Evolutionary conservation across 2,888 invertebrate species (phyloP).

Genomic region (Argynnis bischoffii): DNA sequence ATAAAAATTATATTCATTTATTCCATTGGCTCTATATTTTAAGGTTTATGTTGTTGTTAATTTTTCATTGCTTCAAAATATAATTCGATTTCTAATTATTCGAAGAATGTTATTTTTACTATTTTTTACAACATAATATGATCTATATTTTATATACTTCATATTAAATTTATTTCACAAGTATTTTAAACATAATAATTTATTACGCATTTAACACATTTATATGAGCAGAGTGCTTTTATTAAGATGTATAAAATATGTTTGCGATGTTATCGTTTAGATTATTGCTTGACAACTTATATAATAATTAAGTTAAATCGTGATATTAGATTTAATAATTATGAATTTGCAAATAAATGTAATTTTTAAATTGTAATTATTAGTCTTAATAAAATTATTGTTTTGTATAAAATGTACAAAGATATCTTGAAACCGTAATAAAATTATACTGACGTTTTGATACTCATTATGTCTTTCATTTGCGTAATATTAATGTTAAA

Average conservation of each 20-base stretch:
- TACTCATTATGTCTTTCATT: constrained; percentile 73
- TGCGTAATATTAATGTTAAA: constrained; percentile 38
- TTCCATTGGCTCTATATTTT: constrained; percentile 4
- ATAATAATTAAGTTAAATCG: constrained; percentile 80
- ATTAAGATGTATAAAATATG: constrained; percentile 46
- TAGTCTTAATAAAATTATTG: constrained; percentile 78
- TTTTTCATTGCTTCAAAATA: constrained; percentile 12
- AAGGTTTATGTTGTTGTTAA: constrained; percentile 3
- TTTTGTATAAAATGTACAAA: constrained; percentile 82
- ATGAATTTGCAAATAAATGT: constrained; percentile 79
- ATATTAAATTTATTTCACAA: constrained; percentile 14
- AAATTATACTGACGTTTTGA: constrained; percentile 82
- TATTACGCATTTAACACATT: constrained; percentile 12
- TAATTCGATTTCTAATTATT: too few species aligned
- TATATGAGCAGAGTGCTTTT: constrained; percentile 24
- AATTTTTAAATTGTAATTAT: constrained; percentile 82
- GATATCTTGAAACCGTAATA: constrained; percentile 79
- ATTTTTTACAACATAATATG: background rate
- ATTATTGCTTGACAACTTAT: constrained; percentile 73
- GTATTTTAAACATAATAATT: constrained; percentile 1
- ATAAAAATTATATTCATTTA: constrained; percentile 35
- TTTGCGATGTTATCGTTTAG: constrained; percentile 70
- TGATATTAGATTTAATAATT: constrained; percentile 81
- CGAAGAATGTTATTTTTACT: background rate
- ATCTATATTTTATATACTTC: background rate